Evolutionary conservation across 1,140 invertebrate genomes (phyloP).

Genomic region (Aplysia californica): DNA sequence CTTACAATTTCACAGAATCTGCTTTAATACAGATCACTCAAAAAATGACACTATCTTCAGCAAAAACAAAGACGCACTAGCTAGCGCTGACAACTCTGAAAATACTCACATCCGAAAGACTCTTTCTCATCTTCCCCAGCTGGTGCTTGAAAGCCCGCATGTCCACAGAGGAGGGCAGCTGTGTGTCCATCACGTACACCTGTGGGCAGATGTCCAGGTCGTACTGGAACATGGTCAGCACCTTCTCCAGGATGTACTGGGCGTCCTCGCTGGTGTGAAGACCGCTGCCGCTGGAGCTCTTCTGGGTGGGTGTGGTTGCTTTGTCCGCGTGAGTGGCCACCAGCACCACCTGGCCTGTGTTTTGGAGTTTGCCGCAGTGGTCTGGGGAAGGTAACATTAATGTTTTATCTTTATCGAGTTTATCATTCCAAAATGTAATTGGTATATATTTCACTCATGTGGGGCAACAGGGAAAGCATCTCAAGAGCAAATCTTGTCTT

Average conservation of each 20-base stretch:
- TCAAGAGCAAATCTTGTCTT: no score
- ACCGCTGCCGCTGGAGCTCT: constrained; percentile 72
- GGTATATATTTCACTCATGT: no score
- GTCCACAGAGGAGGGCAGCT: constrained; percentile 72
- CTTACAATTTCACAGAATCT: no score
- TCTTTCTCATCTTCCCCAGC: constrained; percentile 68
- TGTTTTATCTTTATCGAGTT: no score
- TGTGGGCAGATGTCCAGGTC: constrained; percentile 73
- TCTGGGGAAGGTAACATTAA: constrained; percentile 66
- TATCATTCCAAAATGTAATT: no score
- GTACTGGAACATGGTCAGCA: constrained; percentile 69
- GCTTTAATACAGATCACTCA: no score
- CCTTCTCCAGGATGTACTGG: constrained; percentile 70
- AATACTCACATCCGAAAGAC: constrained; percentile 68
- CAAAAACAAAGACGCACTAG: no score
- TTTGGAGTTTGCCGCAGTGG: constrained; percentile 71
- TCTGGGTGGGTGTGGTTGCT: constrained; percentile 66
- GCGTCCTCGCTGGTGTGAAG: constrained; percentile 73
- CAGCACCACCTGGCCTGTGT: constrained; percentile 71
- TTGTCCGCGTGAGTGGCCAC: constrained; percentile 78
- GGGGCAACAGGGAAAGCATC: no score
- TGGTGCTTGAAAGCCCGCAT: constrained; percentile 73
- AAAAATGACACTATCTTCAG: no score
- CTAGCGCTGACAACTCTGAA: no score
- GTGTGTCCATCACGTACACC: constrained; percentile 75